phyloP scores from a whole-genome alignment of 2,113 vertebrate species.

The Caloenas nicobarica region DNA sequence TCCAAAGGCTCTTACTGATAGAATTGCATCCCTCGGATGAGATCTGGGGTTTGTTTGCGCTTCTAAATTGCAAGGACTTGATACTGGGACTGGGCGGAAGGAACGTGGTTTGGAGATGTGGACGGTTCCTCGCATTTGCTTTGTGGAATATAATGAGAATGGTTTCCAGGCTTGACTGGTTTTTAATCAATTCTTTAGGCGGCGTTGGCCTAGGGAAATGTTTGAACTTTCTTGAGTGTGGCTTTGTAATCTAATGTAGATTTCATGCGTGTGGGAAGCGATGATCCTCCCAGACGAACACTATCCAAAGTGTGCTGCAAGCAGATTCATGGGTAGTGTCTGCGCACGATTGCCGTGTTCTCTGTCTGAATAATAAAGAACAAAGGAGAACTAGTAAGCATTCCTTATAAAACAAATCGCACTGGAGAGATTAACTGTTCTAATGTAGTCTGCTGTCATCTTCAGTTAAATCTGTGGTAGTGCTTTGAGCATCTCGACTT shows the following conservation, averaged over 20 bases:
- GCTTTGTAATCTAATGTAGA: not conserved
- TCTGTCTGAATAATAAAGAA: conserved; percentile 17
- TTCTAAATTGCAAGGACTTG: not conserved
- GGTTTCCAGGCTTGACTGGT: not conserved
- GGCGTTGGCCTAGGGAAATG: not conserved
- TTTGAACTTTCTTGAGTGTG: conserved; percentile 1
- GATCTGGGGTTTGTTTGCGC: conserved; percentile 5
- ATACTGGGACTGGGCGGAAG: not conserved
- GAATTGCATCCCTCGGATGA: not conserved
- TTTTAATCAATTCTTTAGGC: conserved; percentile 25
- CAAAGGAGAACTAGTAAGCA: not conserved
- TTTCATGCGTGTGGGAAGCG: not conserved
- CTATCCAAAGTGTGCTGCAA: not conserved
- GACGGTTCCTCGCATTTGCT: not conserved
- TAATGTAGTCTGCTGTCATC: not conserved
- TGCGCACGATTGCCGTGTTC: not conserved
- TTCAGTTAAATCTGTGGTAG: not conserved
- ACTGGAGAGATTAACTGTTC: not conserved
- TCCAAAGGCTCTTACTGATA: not conserved
- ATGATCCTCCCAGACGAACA: not conserved
- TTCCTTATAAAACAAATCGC: not conserved
- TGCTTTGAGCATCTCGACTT: not conserved
- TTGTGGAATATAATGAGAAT: not conserved
- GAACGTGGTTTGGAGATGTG: not conserved
- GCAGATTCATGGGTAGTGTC: not conserved